These are phyloP conservation scores for Oncorhynchus kisutch DNA, from an alignment of 2,113 vertebrate species.

Conservation along the genomic window DNA sequence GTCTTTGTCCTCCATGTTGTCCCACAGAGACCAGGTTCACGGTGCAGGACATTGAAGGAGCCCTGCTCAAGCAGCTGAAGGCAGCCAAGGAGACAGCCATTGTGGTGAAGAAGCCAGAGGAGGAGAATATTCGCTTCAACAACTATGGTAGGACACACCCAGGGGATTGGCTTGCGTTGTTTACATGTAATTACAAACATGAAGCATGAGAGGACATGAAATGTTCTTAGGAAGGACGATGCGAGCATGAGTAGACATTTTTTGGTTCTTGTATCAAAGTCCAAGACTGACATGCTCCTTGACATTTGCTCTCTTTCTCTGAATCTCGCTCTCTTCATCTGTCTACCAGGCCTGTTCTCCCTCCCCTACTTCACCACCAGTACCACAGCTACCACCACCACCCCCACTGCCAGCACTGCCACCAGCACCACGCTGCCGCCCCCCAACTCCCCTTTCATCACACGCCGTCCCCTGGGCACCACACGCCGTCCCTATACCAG, in stretches of 20 bases:
- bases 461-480: conserved; percentile 52
- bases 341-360: conserved; percentile 74
- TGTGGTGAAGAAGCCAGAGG: conserved; percentile 84
- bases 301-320: not conserved
- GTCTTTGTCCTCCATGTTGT: conserved; percentile 29
- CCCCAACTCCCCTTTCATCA: conserved; percentile 57
- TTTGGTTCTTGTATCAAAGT: not conserved
- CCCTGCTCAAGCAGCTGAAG: conserved; percentile 88
- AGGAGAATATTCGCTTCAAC: conserved; percentile 85
- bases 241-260: too few relatives aligned
- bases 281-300: not conserved
- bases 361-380: conserved; percentile 74
- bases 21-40: conserved; percentile 80
- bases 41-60: conserved; percentile 78
- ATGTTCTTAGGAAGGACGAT: too few relatives aligned
- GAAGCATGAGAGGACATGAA: too few relatives aligned
- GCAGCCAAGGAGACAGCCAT: conserved; percentile 80
- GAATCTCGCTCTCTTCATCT: not conserved
- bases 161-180: not conserved
- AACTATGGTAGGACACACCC: conserved; percentile 82
- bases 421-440: conserved; percentile 5
- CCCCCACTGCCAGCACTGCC: not conserved
- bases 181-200: too few relatives aligned
- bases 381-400: conserved; percentile 36
- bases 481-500: conserved; percentile 57